Conservation (phyloP, 1,140 invertebrate genomes). For the Danaus plexippus region DNA sequence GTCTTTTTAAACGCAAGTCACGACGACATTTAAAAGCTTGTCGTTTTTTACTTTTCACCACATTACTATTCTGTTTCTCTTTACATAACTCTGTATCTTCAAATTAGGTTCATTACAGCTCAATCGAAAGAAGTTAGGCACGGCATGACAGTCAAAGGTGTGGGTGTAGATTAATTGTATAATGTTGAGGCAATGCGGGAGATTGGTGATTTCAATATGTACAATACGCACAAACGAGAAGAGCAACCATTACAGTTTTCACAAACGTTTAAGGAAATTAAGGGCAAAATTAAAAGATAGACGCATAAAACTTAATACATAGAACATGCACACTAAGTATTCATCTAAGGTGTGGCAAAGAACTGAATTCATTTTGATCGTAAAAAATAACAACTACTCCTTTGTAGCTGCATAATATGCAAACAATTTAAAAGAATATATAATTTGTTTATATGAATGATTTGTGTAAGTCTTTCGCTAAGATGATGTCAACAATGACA, state of each 20-base stretch:
- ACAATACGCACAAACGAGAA: slow-evolving; percentile 36
- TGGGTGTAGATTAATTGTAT: slow-evolving; percentile 40
- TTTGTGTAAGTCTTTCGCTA: slow-evolving; percentile 54
- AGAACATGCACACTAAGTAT: slow-evolving; percentile 56
- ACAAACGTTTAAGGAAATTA: slow-evolving; percentile 32
- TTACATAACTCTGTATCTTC: slow-evolving; percentile 6
- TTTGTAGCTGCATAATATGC: slow-evolving; percentile 48
- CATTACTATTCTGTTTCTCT: no score
- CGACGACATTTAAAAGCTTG: slow-evolving; percentile 46
- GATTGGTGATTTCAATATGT: slow-evolving; percentile 41
- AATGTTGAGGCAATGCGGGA: slow-evolving; percentile 56
- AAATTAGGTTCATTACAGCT: slow-evolving; percentile 34
- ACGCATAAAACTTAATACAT: slow-evolving; percentile 36
- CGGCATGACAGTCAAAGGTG: slow-evolving; percentile 36
- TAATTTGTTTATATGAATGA: slow-evolving; percentile 55
- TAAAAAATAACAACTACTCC: slow-evolving; percentile 53
- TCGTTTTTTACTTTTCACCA: slow-evolving; percentile 40
- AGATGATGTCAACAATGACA: slow-evolving; percentile 60
- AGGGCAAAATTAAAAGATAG: slow-evolving; percentile 38
- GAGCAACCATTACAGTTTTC: slow-evolving; percentile 27
- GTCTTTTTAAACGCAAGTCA: slow-evolving; percentile 18
- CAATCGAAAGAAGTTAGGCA: slow-evolving; percentile 44
- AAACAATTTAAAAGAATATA: slow-evolving; percentile 52
- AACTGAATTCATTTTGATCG: slow-evolving; percentile 62
- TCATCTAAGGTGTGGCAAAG: slow-evolving; percentile 71